phyloP scores from a whole-genome alignment of 2,888 invertebrate genomes.

The Carterocephalus palaemon region DNA sequence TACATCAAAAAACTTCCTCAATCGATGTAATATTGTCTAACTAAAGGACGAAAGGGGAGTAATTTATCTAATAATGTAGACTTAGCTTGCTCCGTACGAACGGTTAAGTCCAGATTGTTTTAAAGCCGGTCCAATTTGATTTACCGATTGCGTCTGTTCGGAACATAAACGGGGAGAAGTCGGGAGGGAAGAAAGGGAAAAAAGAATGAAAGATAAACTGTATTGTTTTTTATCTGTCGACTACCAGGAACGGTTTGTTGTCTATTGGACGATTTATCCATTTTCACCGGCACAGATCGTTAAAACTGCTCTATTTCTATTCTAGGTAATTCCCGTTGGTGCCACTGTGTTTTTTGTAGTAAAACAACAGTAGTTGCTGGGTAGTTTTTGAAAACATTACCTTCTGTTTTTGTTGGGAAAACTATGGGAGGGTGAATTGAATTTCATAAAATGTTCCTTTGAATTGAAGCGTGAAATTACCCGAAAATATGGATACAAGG shows the following conservation, averaged over 20 bases:
- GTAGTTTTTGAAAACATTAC: too few relatives aligned
- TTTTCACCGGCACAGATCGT: slow-evolving; percentile 23
- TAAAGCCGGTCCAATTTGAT: slow-evolving; percentile 20
- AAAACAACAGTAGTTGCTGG: not conserved
- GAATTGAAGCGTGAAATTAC: too few relatives aligned
- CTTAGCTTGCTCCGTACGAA: not conserved
- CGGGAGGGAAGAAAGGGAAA: slow-evolving; percentile 5
- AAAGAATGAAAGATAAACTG: slow-evolving; percentile 21
- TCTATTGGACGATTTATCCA: slow-evolving; percentile 30
- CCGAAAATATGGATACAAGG: too few relatives aligned
- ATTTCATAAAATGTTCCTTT: too few relatives aligned
- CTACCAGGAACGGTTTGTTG: slow-evolving; percentile 23
- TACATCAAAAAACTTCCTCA: too few relatives aligned
- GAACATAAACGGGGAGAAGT: slow-evolving; percentile 13
- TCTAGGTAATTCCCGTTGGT: slow-evolving; percentile 17
- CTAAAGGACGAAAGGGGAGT: too few relatives aligned
- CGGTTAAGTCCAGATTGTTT: slow-evolving; percentile 8
- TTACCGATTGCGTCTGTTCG: slow-evolving; percentile 20
- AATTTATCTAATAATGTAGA: slow-evolving; percentile 3
- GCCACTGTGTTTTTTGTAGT: slow-evolving; percentile 9
- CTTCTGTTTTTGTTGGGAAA: too few relatives aligned
- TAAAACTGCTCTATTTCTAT: slow-evolving; percentile 23
- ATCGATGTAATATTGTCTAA: too few relatives aligned
- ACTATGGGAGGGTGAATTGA: too few relatives aligned
- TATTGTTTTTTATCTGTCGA: slow-evolving; percentile 27